Conservation (phyloP, 2,113 vertebrate species). For the Lynx canadensis region DNA sequence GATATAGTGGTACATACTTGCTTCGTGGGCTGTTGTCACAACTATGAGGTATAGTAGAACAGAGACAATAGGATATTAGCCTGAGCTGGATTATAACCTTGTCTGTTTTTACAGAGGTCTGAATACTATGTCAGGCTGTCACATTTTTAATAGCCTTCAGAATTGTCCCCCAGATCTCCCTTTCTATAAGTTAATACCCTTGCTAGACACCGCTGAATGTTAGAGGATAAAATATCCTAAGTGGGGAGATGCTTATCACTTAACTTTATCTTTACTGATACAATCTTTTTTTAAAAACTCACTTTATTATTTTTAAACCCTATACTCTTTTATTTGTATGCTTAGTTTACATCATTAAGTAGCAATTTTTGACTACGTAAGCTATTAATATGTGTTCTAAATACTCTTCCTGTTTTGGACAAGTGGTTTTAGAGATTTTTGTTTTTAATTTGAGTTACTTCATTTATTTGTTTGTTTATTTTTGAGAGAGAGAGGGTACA, state of each 20-base stretch:
- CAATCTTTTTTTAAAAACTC: neutral
- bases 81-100: constrained; percentile 5
- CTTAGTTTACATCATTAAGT: constrained; percentile 11
- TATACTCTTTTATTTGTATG: constrained; percentile 36
- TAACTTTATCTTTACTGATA: constrained; percentile 46
- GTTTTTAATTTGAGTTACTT: neutral
- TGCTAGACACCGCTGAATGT: neutral
- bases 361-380: neutral
- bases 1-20: neutral
- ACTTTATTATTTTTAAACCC: constrained; percentile 51
- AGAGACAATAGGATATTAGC: neutral
- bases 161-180: neutral
- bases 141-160: constrained; percentile 36
- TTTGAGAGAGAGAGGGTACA: no score
- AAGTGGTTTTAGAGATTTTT: neutral
- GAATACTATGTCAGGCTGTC: constrained; percentile 11
- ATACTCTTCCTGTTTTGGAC: neutral
- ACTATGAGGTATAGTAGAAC: neutral
- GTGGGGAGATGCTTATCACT: neutral
- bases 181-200: neutral
- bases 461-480: no score
- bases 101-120: constrained; percentile 6
- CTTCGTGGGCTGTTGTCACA: neutral
- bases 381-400: constrained; percentile 12
- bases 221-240: neutral